A percentile compares a stretch with the other conserved stretches of the same genome.
Evolutionary conservation across 2,113 vertebrate genomes (phyloP).

Genomic region (Ursus arctos): DNA sequence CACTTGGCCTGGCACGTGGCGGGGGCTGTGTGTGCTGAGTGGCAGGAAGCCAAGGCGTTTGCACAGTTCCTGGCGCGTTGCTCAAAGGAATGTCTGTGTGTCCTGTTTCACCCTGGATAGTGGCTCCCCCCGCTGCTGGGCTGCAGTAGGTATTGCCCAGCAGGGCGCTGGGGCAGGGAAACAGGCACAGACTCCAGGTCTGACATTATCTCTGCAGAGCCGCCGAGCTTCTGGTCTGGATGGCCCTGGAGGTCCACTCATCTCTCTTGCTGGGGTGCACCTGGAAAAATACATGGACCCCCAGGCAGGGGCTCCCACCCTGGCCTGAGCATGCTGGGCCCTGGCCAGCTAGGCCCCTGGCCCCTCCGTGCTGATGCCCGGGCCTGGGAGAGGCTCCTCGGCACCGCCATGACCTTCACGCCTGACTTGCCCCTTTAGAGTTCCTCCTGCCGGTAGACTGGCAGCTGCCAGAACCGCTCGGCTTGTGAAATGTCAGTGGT

Average conservation of each 20-base stretch:
- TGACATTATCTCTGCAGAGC: neutral
- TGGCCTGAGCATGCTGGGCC: neutral
- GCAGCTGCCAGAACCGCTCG: constrained; percentile 73
- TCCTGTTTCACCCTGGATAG: neutral
- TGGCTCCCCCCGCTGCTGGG: neutral
- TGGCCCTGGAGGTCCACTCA: neutral
- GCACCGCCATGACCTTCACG: constrained; percentile 84
- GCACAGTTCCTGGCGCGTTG: neutral
- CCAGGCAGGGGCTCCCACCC: neutral
- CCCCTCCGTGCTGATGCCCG: rapidly evolving
- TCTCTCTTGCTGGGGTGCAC: rapidly evolving
- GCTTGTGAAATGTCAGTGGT: constrained; percentile 89
- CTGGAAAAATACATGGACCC: neutral
- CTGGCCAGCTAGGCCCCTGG: rapidly evolving
- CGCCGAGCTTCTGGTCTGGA: rapidly evolving
- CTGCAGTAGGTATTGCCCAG: neutral
- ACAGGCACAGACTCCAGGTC: neutral
- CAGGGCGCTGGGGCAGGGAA: neutral
- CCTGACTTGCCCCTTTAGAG: constrained; percentile 73
- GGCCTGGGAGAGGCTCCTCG: neutral
- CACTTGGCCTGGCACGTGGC: neutral
- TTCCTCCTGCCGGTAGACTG: constrained; percentile 74
- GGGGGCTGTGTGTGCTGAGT: neutral
- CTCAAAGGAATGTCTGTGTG: neutral
- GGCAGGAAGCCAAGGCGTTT: neutral